These are phyloP conservation scores for Chrysolina oricalcia DNA, from an alignment of 2,888 invertebrate genomes.

Conservation along the genomic window DNA sequence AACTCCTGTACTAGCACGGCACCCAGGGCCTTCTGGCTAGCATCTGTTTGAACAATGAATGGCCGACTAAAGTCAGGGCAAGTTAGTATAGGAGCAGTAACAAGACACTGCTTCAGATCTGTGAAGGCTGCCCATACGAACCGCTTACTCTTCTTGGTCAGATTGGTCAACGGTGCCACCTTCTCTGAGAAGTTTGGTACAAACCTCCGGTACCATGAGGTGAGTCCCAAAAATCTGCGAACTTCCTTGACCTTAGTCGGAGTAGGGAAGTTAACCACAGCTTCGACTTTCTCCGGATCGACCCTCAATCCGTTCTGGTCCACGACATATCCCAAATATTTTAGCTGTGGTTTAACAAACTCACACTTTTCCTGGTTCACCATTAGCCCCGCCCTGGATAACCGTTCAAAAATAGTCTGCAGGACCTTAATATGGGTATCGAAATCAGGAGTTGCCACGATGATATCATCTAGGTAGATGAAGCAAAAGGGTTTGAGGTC, in stretches of 20 bases:
- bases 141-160: constrained; percentile 44
- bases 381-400: constrained; percentile 52
- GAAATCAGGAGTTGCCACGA: constrained; percentile 52
- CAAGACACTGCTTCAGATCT: constrained; percentile 39
- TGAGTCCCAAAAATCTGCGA: constrained; percentile 30
- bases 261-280: constrained; percentile 24
- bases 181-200: constrained; percentile 25
- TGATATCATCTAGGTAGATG: constrained; percentile 58
- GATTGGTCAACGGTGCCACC: constrained; percentile 31
- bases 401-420: constrained; percentile 41
- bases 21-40: constrained; percentile 14
- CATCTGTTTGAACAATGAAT: constrained; percentile 55
- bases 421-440: constrained; percentile 45
- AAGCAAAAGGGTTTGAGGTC: constrained; percentile 53
- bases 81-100: constrained; percentile 45
- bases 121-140: constrained; percentile 43
- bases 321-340: constrained; percentile 43
- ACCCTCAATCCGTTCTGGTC: too few relatives aligned
- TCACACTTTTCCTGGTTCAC: constrained; percentile 47
- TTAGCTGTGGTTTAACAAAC: constrained; percentile 38
- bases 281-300: constrained; percentile 41
- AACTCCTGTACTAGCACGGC: constrained; percentile 13
- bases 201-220: constrained; percentile 38
- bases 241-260: constrained; percentile 33
- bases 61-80: constrained; percentile 48